Conservation (phyloP, 2,797 vertebrate species). For the Choloepus didactylus region DNA sequence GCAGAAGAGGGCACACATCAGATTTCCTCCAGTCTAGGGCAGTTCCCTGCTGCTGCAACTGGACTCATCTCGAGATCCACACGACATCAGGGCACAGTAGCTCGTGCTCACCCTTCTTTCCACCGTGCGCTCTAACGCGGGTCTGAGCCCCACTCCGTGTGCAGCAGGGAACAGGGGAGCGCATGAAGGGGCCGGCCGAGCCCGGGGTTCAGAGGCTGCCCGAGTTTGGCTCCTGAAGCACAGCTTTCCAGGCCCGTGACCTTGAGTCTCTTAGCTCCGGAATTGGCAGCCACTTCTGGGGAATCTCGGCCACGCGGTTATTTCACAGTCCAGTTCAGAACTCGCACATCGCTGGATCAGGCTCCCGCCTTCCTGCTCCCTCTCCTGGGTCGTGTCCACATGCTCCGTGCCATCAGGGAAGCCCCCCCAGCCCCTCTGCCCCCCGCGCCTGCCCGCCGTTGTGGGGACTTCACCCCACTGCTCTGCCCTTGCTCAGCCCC, state of each 20-base stretch:
- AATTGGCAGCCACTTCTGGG: neutral
- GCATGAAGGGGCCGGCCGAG: too few relatives aligned
- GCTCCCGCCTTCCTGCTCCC: neutral
- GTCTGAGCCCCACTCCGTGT: neutral
- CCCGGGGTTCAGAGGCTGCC: neutral
- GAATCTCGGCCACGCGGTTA: neutral
- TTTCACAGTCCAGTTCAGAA: constrained; percentile 21
- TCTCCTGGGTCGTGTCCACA: neutral
- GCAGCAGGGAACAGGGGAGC: neutral
- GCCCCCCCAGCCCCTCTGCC: too few relatives aligned
- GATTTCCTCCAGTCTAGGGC: neutral
- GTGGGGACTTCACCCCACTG: neutral
- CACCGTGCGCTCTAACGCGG: neutral
- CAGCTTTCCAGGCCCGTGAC: neutral
- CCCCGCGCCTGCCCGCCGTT: neutral
- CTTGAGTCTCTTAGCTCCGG: neutral
- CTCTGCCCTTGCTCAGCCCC: neutral
- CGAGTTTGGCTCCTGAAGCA: neutral
- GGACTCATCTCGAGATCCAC: neutral
- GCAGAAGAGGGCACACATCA: neutral
- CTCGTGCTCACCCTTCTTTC: neutral
- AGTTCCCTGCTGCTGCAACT: neutral
- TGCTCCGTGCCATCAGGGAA: neutral
- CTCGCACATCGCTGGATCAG: neutral
- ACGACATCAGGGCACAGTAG: neutral